These are phyloP conservation scores for Vanessa atalanta DNA, from an alignment of 1,140 invertebrate genomes.

Conservation along the genomic window DNA sequence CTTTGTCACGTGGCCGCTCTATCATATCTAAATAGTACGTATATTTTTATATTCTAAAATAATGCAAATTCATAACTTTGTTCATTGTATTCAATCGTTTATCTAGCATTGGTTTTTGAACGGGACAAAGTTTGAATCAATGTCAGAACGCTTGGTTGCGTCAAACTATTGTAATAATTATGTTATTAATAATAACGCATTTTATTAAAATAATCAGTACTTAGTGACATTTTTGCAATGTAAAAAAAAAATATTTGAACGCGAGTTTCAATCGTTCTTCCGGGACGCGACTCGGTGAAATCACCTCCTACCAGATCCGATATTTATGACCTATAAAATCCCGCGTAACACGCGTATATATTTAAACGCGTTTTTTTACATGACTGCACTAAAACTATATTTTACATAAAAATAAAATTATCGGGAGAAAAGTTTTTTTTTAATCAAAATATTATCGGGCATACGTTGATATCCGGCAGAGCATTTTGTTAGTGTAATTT, in stretches of 20 bases:
- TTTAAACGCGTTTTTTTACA: constrained; percentile 49
- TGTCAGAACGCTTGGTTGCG: no score
- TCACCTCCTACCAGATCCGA: constrained; percentile 62
- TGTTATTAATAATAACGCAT: no score
- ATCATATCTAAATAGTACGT: constrained; percentile 45
- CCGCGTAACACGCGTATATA: constrained; percentile 47
- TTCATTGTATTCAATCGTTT: no score
- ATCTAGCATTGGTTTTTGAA: no score
- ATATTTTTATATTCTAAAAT: constrained; percentile 41
- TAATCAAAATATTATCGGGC: constrained; percentile 44
- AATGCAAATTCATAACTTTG: not conserved
- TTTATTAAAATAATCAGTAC: constrained; percentile 23
- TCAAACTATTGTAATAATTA: no score
- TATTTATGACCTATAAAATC: constrained; percentile 73
- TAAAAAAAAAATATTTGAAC: constrained; percentile 54
- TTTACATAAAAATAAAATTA: constrained; percentile 49
- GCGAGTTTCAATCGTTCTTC: constrained; percentile 49
- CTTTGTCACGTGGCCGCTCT: constrained; percentile 58
- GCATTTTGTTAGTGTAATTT: constrained; percentile 60
- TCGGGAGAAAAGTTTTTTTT: constrained; percentile 1
- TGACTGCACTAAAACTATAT: constrained; percentile 41
- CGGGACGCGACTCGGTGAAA: constrained; percentile 45
- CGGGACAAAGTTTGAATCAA: not conserved
- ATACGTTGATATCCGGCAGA: constrained; percentile 68
- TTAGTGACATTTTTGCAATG: constrained; percentile 55